Base-by-base conservation (phyloP, 2,113 vertebrate species). In the Odontesthes bonariensis region DNA sequence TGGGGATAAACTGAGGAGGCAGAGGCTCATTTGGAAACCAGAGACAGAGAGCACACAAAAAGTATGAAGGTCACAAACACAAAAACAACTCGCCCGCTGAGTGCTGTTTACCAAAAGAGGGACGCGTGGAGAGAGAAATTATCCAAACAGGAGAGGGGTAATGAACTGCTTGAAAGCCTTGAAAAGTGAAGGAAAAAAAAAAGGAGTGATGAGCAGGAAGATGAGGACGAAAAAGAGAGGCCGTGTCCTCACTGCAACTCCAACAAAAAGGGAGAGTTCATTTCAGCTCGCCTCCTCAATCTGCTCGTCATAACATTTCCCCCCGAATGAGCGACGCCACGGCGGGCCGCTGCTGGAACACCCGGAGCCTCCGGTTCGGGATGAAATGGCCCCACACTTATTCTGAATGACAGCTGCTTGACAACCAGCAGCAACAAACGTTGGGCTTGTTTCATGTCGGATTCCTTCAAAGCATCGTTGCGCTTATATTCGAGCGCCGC, bases 381-480 rank as follows among this genome's bases (percentile, higher is more conserved):
- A 76, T 51, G 78, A 80, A 79, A 84, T 74, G 75, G 66, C 62
- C 66, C 54, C 66, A 62, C 77, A 77, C 66, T 58, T 63, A 76
- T 83, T 79, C 53, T 73, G 70, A 81, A 66, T 46, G 51, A 63
- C 42, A 42, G 54, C 38, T 7, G 13, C 49, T 57, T 47, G 62
- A 55, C 69, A 57, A 31, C 32, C 38, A 7, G 20, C 62, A 44
- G 55, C 49, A 23, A 22, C 22, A 22, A 27, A 33, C 32, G 38
- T 20, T 16, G 38, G n/a, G 2, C 13, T 31, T 40, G 3, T 14
- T 31, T 60, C 54, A 19, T 60, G n/a, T 56, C 35, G 0, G n/a
- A 38, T 17, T 33, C n/a, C 14, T 8, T 3, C 8, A 35, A 31
- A 59, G 40, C 7, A 32, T 66, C 22, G 33, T 66, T 40, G 11